A percentile compares a stretch with the other conserved stretches of the same genome.
phyloP scores from a whole-genome alignment of 2,113 vertebrate species.

The Sebastes fasciatus region DNA sequence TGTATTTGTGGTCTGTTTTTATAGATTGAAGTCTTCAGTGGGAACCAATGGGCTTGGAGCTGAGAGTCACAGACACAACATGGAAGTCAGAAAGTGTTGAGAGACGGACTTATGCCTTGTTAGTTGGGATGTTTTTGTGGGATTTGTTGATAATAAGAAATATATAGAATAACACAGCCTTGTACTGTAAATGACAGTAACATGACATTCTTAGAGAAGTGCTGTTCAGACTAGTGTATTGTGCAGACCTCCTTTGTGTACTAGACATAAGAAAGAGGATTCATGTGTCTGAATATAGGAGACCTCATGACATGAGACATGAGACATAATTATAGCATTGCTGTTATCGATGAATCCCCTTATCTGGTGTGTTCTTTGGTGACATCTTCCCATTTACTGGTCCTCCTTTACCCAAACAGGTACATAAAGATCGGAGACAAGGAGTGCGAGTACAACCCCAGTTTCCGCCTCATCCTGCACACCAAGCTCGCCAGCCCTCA shows the following conservation, averaged over 20 bases:
- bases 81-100: neutral
- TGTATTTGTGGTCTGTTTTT: neutral
- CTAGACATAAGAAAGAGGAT: neutral
- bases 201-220: neutral
- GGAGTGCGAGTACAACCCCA: slow-evolving; percentile 92
- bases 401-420: slow-evolving; percentile 73
- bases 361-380: neutral
- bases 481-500: slow-evolving; percentile 96
- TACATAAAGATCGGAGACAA: slow-evolving; percentile 95
- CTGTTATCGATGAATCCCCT: neutral
- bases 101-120: neutral
- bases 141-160: neutral
- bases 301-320: neutral
- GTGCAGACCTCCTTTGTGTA: no score
- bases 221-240: neutral
- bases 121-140: neutral
- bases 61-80: neutral
- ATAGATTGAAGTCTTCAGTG: neutral
- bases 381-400: neutral
- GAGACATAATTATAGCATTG: neutral
- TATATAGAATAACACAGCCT: neutral
- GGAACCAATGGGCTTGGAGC: neutral
- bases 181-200: neutral
- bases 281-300: neutral
- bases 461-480: slow-evolving; percentile 94